Evolutionary conservation across 2,113 vertebrate genomes (phyloP), one percentile per base, ranked within the genome.

Genomic region (Donacobius atricapilla): DNA sequence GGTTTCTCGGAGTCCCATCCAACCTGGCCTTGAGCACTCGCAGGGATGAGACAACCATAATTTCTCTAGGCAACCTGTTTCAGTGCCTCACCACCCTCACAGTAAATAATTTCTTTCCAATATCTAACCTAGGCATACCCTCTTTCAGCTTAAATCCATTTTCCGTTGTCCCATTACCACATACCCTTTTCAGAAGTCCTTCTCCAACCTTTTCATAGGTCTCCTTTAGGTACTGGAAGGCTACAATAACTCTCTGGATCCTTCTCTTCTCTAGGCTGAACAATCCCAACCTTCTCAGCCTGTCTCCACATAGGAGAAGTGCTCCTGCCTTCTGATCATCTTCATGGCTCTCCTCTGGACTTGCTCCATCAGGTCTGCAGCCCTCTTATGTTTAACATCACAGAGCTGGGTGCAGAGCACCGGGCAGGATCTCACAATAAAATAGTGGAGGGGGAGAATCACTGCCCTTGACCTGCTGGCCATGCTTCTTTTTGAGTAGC

Each of bases 301-400:
- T 56, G 16, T 54, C 21, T 61, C 31, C 15, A 40, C 30, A 48
- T 0, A 15, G 19, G 20, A 56, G 60, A 57, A 24, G 20, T 42
- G 30, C 5, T 35, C 42, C 35, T 20, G 20, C 13, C 21, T 39
- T 48, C 23, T 39, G 50, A 28, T 47, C 9, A 19, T 23, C 30
- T 56, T 85, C 24, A 37, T 20, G 12, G 5, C 19, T 51, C 22
- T 53, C 11, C 25, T 27, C 42, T 64, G 57, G 42, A 42, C 42
- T 35, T 0, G 0, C 8, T 58, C 22, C 33, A 50, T 19, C 4
- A 18, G 11, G 18, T 23, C 28, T 39, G 18, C 7, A 12, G 20
- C 54, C 7, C 15, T 42, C 50, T 13, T 9, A 4, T 3, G 9
- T 65, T 13, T 51, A 14, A 33, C 1, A 10, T 37, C 1, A 2